Evolutionary conservation across 2,888 invertebrate species (phyloP).

Genomic region (Mechanitis mazaeus): DNA sequence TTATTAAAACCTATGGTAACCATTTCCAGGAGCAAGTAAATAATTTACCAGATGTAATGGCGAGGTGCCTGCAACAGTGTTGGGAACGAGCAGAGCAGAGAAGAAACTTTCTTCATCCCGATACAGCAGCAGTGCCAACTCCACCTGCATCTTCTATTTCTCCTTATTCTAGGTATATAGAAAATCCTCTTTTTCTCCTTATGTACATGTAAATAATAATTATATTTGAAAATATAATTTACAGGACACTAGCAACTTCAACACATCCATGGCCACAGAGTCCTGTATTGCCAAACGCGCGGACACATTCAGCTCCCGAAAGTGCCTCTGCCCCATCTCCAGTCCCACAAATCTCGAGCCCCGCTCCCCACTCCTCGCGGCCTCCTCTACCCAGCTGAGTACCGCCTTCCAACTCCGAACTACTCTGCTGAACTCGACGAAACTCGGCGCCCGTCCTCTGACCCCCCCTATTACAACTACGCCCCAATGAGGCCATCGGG

Average conservation of each 20-base stretch:
- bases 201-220: conserved; percentile 33
- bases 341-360: conserved; percentile 66
- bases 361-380: conserved; percentile 56
- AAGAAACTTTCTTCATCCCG: conserved; percentile 91
- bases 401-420: conserved; percentile 77
- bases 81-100: conserved; percentile 89
- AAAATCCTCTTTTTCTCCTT: conserved; percentile 72
- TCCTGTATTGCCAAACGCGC: conserved; percentile 82
- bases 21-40: conserved; percentile 85
- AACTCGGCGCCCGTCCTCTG: conserved; percentile 73
- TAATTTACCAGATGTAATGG: conserved; percentile 87
- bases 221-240: conserved; percentile 33
- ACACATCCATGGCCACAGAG: conserved; percentile 89
- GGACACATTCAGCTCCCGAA: conserved; percentile 85
- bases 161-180: conserved; percentile 75
- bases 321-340: conserved; percentile 69
- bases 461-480: conserved; percentile 55
- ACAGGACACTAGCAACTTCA: conserved; percentile 76
- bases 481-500: conserved; percentile 56
- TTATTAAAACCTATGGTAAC: conserved; percentile 4
- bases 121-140: conserved; percentile 83
- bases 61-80: conserved; percentile 83
- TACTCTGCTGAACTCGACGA: conserved; percentile 76
- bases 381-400: conserved; percentile 76
- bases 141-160: conserved; percentile 74